Conservation (phyloP, 30 jellyfish, hydroid and myxozoan genomes). For the Chrysaora quinquecirrha region DNA sequence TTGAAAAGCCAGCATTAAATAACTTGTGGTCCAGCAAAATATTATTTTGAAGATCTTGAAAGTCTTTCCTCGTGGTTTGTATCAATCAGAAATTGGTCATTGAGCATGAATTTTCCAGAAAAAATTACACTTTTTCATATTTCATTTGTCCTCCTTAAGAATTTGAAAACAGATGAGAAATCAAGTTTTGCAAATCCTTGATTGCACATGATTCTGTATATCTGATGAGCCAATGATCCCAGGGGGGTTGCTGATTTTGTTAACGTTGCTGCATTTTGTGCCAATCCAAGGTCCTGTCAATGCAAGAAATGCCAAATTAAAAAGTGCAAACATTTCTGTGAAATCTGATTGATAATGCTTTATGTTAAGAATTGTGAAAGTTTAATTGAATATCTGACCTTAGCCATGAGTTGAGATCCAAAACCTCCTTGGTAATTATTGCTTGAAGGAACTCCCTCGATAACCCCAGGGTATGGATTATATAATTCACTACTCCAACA, state of each 20-base stretch:
- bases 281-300: constrained; percentile 97
- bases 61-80: no score
- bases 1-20: no score
- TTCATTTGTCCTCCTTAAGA: no score
- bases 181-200: constrained; percentile 91
- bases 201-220: constrained; percentile 94
- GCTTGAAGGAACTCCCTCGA: constrained; percentile 98
- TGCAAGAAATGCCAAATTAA: neutral
- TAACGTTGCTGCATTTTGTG: constrained; percentile 98
- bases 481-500: constrained; percentile 99
- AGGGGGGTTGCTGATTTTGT: constrained; percentile 99
- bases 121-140: no score
- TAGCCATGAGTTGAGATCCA: constrained; percentile 98
- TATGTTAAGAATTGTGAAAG: neutral
- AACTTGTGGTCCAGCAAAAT: no score
- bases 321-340: no score
- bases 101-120: no score
- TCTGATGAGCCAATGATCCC: constrained; percentile 99
- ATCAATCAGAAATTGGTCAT: no score
- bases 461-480: constrained; percentile 99
- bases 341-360: no score
- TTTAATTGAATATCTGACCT: constrained; percentile 43
- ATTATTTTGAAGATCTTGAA: no score
- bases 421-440: constrained; percentile 97
- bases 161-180: constrained; percentile 94